Evolutionary conservation across 2,797 vertebrate species (phyloP), one percentile per base, ranked within the genome.

Genomic region (Takifugu ocellatus): DNA sequence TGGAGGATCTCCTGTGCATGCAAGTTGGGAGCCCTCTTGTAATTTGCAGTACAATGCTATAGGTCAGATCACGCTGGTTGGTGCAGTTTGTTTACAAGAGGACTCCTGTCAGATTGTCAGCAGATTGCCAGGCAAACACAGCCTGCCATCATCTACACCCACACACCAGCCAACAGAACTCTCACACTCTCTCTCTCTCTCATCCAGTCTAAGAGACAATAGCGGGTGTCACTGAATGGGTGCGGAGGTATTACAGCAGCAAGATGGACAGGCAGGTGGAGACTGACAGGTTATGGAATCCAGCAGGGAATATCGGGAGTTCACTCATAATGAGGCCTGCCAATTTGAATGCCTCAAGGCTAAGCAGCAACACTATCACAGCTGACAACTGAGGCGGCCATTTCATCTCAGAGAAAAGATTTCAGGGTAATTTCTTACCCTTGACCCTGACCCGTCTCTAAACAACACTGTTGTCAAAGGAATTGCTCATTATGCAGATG

Each of bases 1-100:
- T 39, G 61, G 42, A 61, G 47, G 45, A 49, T 54, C 59, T 57
- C 59, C 50, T 45, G 12, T 64, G 74, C 46, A 45, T 49, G 51
- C 17, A n/a, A 88, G 85, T 87, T 84, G 87, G 79, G 89, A 84
- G 84, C 89, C 87, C 89, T 72, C 86, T 85, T 92, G 91, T 93
- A 92, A 95, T 94, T 94, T 93, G 92, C 92, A 90, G 88, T 89
- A 92, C 88, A 86, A 81, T 88, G 88, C 88, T 88, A 87, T 90
- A 86, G 90, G 89, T 91, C 82, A 88, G 88, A 92, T 88, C 87
- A 59, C 79, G 80, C 86, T 43, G 89, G 92, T 90, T 92, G 90
- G 82, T 89, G 87, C 89, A 90, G 89, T 93, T 93, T 94, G 93
- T 94, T 94, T 93, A 94, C 93, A 94, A 79, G 88, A 82, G 85